Percentiles rank a stretch among this genome's conserved stretches.
Evolutionary conservation across 2,888 invertebrate species (phyloP).

Genomic region (Clanis bilineata): DNA sequence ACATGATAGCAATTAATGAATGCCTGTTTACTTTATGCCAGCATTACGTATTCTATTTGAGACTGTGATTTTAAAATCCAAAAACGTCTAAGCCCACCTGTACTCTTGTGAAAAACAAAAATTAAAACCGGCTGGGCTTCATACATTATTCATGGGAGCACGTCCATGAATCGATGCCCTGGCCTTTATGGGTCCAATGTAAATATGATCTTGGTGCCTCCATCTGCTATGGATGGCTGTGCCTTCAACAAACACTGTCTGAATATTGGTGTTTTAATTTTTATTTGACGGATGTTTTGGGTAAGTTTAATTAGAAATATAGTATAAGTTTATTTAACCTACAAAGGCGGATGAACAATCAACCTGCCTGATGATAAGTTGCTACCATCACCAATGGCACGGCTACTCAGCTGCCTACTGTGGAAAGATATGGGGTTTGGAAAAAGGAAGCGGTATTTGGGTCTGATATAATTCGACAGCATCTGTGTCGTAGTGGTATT

Average conservation of each 20-base stretch:
- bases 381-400: too few species aligned
- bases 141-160: conserved; percentile 15
- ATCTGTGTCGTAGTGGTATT: too few species aligned
- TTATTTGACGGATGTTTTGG: background rate
- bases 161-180: conserved; percentile 17
- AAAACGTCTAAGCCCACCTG: background rate
- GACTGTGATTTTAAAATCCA: background rate
- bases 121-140: background rate
- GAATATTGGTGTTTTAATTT: background rate
- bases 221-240: conserved; percentile 3
- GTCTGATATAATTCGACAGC: too few species aligned
- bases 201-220: background rate
- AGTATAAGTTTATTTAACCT: too few species aligned
- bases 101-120: conserved; percentile 10
- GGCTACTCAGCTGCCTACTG: too few species aligned
- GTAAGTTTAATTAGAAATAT: background rate
- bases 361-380: too few species aligned
- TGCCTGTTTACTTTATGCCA: too few species aligned
- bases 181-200: conserved; percentile 19
- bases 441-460: too few species aligned
- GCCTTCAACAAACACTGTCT: background rate
- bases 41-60: too few species aligned
- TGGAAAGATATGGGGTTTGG: too few species aligned
- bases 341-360: too few species aligned
- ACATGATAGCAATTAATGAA: too few species aligned